A percentile compares a stretch with the other conserved stretches of the same genome.
phyloP scores from a whole-genome alignment of 1,140 invertebrate species.

The Rhagoletis zephyria region DNA sequence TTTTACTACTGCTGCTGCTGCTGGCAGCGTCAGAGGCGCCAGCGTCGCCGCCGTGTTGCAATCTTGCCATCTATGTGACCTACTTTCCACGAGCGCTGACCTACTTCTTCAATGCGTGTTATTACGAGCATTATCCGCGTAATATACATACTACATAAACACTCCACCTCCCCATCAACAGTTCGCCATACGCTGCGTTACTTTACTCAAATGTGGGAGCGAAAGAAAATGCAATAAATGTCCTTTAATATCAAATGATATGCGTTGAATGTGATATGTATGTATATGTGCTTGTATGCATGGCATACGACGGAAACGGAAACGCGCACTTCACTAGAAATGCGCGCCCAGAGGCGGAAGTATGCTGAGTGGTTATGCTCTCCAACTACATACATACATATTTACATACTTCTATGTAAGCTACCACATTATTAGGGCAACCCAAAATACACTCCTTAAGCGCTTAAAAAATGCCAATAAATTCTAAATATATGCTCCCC shows the following conservation, averaged over 20 bases:
- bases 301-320: constrained; percentile 6
- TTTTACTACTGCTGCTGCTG: neutral
- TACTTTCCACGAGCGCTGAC: constrained; percentile 17
- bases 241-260: constrained; percentile 50
- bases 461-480: no score
- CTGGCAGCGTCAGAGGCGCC: neutral
- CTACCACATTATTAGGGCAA: no score
- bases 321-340: constrained; percentile 30
- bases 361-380: constrained; percentile 21
- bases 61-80: constrained; percentile 43
- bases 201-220: no score
- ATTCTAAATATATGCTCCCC: no score
- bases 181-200: neutral
- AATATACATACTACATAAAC: neutral
- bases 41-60: neutral
- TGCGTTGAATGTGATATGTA: neutral
- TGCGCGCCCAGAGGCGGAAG: constrained; percentile 34
- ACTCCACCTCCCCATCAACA: neutral
- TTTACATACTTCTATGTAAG: no score
- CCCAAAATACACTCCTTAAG: no score
- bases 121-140: constrained; percentile 42
- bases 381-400: neutral
- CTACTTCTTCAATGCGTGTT: constrained; percentile 43
- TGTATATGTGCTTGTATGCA: neutral
- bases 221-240: constrained; percentile 46